A percentile compares a stretch with the other conserved stretches of the same genome.
Evolutionary conservation across 2,888 invertebrate genomes (phyloP).

Genomic region (Meghimatium bilineatum): DNA sequence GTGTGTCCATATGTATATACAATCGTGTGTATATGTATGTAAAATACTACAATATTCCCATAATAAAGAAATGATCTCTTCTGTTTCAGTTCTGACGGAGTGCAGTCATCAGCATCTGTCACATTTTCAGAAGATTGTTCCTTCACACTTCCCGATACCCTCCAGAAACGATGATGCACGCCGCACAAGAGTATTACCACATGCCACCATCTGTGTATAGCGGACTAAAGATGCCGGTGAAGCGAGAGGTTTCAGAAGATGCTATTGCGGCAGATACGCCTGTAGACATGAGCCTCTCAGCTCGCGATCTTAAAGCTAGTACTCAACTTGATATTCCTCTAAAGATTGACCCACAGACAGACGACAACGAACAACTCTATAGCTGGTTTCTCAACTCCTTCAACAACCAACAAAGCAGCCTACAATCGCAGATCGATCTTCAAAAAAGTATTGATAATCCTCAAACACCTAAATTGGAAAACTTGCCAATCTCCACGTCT

Average conservation of each 20-base stretch:
- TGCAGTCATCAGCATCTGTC: neutral
- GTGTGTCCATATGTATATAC: no score
- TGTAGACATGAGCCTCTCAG: slow-evolving; percentile 28
- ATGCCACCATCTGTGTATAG: neutral
- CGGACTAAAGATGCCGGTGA: neutral
- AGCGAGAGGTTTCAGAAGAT: slow-evolving; percentile 1
- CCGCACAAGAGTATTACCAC: slow-evolving; percentile 3
- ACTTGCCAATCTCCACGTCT: neutral
- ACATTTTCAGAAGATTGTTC: neutral
- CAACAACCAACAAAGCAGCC: neutral
- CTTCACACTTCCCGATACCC: no score
- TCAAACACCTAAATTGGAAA: neutral
- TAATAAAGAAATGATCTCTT: no score
- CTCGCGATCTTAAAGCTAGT: neutral
- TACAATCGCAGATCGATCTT: neutral
- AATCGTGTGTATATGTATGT: no score
- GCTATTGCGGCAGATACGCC: neutral
- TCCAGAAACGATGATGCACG: neutral
- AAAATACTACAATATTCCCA: no score
- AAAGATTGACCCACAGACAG: neutral
- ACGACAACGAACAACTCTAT: neutral
- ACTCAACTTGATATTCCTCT: neutral
- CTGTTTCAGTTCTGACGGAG: no score
- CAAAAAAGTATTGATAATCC: neutral
- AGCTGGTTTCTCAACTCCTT: neutral